Conservation (phyloP, 2,797 vertebrate species). For the Parambassis ranga region DNA sequence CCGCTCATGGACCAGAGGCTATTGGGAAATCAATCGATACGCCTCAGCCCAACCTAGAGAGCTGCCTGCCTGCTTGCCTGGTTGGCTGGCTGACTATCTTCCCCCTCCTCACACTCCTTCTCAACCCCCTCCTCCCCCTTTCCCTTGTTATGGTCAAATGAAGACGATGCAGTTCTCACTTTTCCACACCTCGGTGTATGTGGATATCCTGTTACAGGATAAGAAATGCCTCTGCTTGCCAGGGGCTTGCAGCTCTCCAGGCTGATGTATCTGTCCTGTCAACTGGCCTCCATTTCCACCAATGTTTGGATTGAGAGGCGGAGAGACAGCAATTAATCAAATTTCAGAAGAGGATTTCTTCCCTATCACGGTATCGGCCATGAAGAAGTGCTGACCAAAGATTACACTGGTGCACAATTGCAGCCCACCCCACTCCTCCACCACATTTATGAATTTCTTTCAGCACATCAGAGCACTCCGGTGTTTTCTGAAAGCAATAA, state of each 20-base stretch:
- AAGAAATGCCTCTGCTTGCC: conserved; percentile 72
- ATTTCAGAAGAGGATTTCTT: conserved; percentile 68
- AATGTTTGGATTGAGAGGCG: conserved; percentile 75
- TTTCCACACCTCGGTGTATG: conserved; percentile 69
- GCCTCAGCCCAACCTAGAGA: conserved; percentile 74
- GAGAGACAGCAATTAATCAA: conserved; percentile 72
- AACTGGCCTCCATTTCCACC: conserved; percentile 67
- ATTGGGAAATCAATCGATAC: conserved; percentile 85
- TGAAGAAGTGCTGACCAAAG: conserved; percentile 73
- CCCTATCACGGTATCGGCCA: conserved; percentile 44
- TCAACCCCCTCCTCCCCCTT: conserved; percentile 33
- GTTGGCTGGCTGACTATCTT: conserved; percentile 23
- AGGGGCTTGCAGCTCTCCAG: conserved; percentile 56
- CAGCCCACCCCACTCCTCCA: conserved; percentile 24
- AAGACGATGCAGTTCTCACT: conserved; percentile 77
- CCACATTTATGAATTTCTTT: conserved; percentile 66
- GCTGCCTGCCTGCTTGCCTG: conserved; percentile 70
- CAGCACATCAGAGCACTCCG: conserved; percentile 31
- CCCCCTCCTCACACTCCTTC: conserved; percentile 10
- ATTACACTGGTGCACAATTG: conserved; percentile 48
- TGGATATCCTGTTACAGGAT: conserved; percentile 75
- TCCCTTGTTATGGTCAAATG: conserved; percentile 75
- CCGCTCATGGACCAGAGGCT: conserved; percentile 84
- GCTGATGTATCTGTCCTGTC: conserved; percentile 75
- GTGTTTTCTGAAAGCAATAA: conserved; percentile 58